Evolutionary conservation across 2,888 invertebrate species (phyloP), one percentile per base, ranked within the genome.

Genomic region (Drosophila recens): DNA sequence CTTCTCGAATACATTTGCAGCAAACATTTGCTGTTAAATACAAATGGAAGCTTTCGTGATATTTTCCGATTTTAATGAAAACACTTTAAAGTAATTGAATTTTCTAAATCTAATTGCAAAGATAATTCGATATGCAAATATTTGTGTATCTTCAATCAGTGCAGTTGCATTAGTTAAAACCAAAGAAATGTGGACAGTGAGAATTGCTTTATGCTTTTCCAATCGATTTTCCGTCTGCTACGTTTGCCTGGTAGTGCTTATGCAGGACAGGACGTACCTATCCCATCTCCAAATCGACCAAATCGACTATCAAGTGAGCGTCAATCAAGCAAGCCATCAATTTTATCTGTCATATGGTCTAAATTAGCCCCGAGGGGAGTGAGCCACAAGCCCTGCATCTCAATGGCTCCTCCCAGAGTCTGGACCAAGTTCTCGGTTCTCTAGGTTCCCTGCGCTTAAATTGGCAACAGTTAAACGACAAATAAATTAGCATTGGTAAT

Each of bases 401-500:
- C 65, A 54, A 64, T 59, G 45, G 63, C 20, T 40, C 17, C 33
- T 36, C 17, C 17, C 20, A 4, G 4, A 20, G 23, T 11, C 17
- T 42, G 42, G 42, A n/a, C 20, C 11, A 36, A 30, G 38, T 17
- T 46, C 10, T 38, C 36, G 15, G 38, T n/a, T 46, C n/a, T 42
- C 36, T 11, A 9, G 10, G 33, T 36, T 8, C 30, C 8, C 53
- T 52, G 38, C 48, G 63, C 59, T 59, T 43, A 76, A 84, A 86
- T 88, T 71, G 90, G 87, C 83, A 68, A 75, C 88, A 85, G 85
- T 89, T 83, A 75, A 84, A 66, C 70, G 82, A 70, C 88, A 84
- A 79, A 90, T 82, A 88, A 84, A 84, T 84, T 90, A 76, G 72
- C 88, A 90, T 86, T 90, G 77, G 68, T 88, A 90, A 88, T 88